Conservation (phyloP, 2,113 vertebrate genomes). For the Eulemur macaco region DNA sequence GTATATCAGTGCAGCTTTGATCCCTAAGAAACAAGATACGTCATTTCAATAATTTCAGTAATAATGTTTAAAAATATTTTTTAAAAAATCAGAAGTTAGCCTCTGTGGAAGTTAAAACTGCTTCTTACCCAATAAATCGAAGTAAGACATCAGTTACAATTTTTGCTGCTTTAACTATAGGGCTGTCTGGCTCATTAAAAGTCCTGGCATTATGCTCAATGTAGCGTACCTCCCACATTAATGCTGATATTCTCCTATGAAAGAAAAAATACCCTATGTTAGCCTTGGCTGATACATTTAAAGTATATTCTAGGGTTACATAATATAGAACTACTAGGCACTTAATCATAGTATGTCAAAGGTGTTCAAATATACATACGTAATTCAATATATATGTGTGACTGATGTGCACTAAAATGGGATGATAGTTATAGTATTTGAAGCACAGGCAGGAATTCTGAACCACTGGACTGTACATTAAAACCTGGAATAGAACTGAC, state of each 20-base stretch:
- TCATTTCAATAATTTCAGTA: neutral
- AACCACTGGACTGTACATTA: neutral
- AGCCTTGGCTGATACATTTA: constrained; percentile 26
- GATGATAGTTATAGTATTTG: neutral
- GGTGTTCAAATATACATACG: neutral
- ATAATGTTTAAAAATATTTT: neutral
- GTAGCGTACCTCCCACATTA: constrained; percentile 99
- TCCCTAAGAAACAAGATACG: constrained; percentile 87
- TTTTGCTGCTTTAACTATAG: constrained; percentile 96
- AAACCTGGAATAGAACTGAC: constrained; percentile 41
- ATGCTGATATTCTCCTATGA: constrained; percentile 94
- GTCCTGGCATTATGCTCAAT: constrained; percentile 98
- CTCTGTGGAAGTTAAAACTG: neutral
- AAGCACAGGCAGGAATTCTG: neutral
- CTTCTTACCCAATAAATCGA: constrained; percentile 94
- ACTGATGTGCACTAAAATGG: neutral
- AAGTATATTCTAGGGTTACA: constrained; percentile 19
- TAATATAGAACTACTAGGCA: neutral
- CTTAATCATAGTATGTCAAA: constrained; percentile 26
- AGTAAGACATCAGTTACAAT: constrained; percentile 97
- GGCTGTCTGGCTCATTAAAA: constrained; percentile 98
- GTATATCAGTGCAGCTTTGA: constrained; percentile 94
- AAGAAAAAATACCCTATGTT: constrained; percentile 44
- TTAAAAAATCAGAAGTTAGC: neutral
- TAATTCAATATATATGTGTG: neutral